Evolutionary conservation across 1,140 invertebrate genomes (phyloP).

Genomic region (Bombus superbus): DNA sequence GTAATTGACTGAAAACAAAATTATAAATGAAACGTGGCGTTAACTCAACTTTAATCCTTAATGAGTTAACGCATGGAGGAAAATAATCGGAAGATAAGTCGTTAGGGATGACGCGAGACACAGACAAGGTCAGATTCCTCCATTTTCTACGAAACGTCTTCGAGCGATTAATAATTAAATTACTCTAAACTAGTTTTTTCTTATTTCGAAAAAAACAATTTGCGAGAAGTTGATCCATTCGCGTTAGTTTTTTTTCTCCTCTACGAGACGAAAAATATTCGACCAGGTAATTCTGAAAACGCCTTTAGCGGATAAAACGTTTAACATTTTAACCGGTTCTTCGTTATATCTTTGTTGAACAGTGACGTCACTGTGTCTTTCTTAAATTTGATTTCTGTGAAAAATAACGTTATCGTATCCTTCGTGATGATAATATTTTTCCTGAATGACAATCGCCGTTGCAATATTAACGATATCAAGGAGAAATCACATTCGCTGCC

Average conservation of each 20-base stretch:
- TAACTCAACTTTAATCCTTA: too few relatives aligned
- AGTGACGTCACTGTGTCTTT: neutral
- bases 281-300: too few relatives aligned
- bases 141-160: too few relatives aligned
- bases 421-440: neutral
- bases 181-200: too few relatives aligned
- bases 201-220: too few relatives aligned
- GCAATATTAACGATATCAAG: neutral
- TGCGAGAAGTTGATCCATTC: too few relatives aligned
- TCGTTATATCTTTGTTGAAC: neutral
- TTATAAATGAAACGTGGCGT: too few relatives aligned
- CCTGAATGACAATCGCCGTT: neutral
- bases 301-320: too few relatives aligned
- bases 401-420: neutral
- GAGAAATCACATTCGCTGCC: neutral
- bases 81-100: conserved; percentile 2
- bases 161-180: too few relatives aligned
- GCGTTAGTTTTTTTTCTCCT: too few relatives aligned
- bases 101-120: neutral
- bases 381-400: neutral
- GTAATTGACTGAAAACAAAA: neutral
- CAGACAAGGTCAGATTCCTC: conserved; percentile 10
- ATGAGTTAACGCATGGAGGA: neutral
- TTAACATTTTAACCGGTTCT: too few relatives aligned
- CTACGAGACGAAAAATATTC: too few relatives aligned